Evolutionary conservation across 2,888 invertebrate species (phyloP), one percentile per base, ranked within the genome.

Genomic region (Loripinus fragilis): DNA sequence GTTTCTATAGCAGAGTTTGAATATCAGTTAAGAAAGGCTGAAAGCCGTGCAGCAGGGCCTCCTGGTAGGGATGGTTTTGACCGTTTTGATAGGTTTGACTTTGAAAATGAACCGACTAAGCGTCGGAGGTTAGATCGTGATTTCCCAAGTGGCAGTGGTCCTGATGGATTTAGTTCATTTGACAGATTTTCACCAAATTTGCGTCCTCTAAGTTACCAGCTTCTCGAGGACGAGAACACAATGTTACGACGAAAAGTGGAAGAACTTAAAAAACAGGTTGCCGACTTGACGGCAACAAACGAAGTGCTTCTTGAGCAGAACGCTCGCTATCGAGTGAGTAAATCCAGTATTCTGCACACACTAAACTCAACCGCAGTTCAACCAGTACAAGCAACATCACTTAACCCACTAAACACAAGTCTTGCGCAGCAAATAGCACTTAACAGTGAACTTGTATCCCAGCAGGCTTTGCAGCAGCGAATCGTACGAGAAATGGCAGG

Each of bases 221-320:
- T 91, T n/a, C 79, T 94, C 70, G 93, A 96, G 90, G 96, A 96
- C 88, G 96, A 96, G 92, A 96, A 96, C 90, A 94, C 94, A 69
- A 92, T 96, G 86, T 92, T 96, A 71, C 94, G 96, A 81, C 95
- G 96, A 86, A 95, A 96, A 90, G 95, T 96, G 67, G 96, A 96
- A 66, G 96, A 96, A 87, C 92, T 96, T 76, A 96, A 96, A 91
- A 95, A 96, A 90, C 95, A 96, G 93, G 95, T 96, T 25, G 95
- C 95, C 42, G 96, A 96, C 92, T 93, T 96, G 80, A 95, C 96
- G 45, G 96, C 96, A 1, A 96, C 96, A 12, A 97, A 97, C 92
- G 96, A 97, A 91, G 96, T 96, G 91, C 94, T 97, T 17, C 93
- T 97, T 82, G 96, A 96, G 88, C 96, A 97, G 93, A 96, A 96